These are phyloP conservation scores for Thereva unica DNA, from an alignment of 2,888 invertebrate species.

Conservation along the genomic window DNA sequence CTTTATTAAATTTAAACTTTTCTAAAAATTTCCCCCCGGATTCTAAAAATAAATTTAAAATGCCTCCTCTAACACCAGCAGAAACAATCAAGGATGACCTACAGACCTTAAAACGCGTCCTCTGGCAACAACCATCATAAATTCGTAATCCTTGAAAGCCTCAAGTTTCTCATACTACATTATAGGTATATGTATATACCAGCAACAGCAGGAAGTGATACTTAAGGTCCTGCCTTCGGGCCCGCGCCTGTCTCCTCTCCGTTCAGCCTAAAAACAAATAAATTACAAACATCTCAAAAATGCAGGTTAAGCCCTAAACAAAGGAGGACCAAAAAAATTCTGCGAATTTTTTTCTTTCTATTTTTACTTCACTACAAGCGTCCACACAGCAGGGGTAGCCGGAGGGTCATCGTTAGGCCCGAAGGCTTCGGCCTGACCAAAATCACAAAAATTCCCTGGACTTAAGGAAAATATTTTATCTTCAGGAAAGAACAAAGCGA, in stretches of 20 bases:
- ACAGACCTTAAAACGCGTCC: too few relatives aligned
- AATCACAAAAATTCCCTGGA: slow-evolving; percentile 13
- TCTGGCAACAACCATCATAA: too few relatives aligned
- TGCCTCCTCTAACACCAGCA: too few relatives aligned
- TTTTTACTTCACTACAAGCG: slow-evolving; percentile 21
- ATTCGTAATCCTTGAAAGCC: too few relatives aligned
- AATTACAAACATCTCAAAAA: slow-evolving; percentile 14
- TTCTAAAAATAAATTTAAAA: too few relatives aligned
- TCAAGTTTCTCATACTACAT: too few relatives aligned
- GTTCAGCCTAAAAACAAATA: slow-evolving; percentile 22
- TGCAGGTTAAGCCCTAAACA: slow-evolving; percentile 5
- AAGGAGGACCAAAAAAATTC: slow-evolving; percentile 27
- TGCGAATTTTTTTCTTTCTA: slow-evolving; percentile 30
- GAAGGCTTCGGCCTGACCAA: slow-evolving; percentile 9
- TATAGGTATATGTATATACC: too few relatives aligned
- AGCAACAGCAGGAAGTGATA: slow-evolving; percentile 22
- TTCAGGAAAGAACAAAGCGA: slow-evolving; percentile 7
- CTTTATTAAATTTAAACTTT: too few relatives aligned
- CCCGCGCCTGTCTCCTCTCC: neutral
- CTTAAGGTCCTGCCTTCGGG: too few relatives aligned
- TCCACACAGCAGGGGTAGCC: too few relatives aligned
- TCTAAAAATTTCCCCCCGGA: too few relatives aligned
- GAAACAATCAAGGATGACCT: too few relatives aligned
- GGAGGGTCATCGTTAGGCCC: slow-evolving; percentile 20
- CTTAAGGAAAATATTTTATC: slow-evolving; percentile 16